These are phyloP conservation scores for Halichoerus grypus DNA, from an alignment of 2,113 vertebrate genomes.

Conservation along the genomic window DNA sequence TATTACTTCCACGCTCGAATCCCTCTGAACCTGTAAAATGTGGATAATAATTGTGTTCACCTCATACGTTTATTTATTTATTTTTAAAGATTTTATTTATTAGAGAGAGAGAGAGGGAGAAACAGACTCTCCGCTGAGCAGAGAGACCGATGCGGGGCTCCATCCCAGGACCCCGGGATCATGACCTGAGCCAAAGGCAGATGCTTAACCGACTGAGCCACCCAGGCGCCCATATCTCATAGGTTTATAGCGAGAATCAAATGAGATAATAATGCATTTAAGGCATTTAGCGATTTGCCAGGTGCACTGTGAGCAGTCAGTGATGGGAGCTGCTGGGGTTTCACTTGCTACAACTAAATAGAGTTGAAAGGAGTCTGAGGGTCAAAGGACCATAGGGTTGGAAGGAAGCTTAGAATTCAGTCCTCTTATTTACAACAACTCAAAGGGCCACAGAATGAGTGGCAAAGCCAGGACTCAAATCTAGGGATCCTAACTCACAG, in stretches of 20 bases:
- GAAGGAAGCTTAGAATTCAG: not conserved
- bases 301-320: not conserved
- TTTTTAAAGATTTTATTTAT: not conserved
- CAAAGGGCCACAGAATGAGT: not conserved
- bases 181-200: not conserved
- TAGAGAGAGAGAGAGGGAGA: not conserved
- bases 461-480: not conserved
- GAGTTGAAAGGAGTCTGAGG: not conserved
- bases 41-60: not conserved
- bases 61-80: not conserved
- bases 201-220: not conserved
- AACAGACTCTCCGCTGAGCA: not conserved
- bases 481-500: not conserved
- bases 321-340: not conserved
- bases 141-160: not conserved
- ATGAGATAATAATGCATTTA: not conserved
- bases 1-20: not conserved
- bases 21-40: not conserved
- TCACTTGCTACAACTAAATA: not conserved
- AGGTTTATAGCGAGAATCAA: not conserved
- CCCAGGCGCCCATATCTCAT: not conserved
- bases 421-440: not conserved
- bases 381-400: not conserved
- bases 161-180: not conserved
- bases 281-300: not conserved